These are phyloP conservation scores for Pteronura brasiliensis DNA, from an alignment of 2,113 vertebrate genomes.

Conservation along the genomic window DNA sequence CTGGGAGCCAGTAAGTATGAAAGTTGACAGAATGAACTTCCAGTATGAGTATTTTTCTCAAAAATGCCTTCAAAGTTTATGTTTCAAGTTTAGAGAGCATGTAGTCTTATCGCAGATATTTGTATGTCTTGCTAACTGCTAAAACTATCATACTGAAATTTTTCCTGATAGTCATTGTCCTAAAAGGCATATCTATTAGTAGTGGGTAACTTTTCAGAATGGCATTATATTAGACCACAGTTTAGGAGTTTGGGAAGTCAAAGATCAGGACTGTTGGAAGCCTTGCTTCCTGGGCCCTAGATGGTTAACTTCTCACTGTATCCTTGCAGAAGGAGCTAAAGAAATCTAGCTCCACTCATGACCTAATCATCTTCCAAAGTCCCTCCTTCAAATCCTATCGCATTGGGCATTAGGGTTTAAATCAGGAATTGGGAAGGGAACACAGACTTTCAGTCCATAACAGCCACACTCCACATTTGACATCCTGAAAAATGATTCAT, in stretches of 20 bases:
- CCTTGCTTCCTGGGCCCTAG: not conserved
- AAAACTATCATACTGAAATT: not conserved
- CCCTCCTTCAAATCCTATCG: not conserved
- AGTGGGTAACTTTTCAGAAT: not conserved
- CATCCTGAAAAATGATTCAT: not conserved
- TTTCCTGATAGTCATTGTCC: not conserved
- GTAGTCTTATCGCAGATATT: not conserved
- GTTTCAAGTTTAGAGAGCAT: not conserved
- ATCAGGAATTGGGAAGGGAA: not conserved
- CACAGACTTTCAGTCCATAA: not conserved
- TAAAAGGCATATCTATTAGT: not conserved
- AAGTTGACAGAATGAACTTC: not conserved
- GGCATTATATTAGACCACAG: not conserved
- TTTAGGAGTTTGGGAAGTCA: not conserved
- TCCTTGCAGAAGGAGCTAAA: not conserved
- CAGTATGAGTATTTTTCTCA: not conserved
- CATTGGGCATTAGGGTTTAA: not conserved
- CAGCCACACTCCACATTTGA: not conserved
- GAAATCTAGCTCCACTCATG: not conserved
- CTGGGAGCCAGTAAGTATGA: not conserved
- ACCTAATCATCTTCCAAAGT: not conserved
- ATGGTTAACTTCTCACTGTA: not conserved
- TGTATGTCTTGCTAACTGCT: not conserved
- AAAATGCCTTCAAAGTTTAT: not conserved
- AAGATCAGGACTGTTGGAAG: not conserved